Conservation (phyloP, 2,888 invertebrate genomes). For the Orthosia gracilis region DNA sequence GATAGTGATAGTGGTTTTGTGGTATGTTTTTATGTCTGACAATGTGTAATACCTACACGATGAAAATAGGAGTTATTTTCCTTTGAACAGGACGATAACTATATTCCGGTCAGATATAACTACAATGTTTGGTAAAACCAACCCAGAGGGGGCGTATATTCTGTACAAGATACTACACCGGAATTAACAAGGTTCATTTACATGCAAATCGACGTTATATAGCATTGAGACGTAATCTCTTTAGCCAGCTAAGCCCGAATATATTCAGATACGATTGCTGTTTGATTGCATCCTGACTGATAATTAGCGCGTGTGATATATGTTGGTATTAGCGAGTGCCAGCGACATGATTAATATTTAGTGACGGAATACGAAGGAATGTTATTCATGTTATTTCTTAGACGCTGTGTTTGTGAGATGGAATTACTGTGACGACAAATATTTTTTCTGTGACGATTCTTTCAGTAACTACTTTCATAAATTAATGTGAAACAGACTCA, state of each 20-base stretch:
- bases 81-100: background rate
- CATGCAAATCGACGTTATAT: conserved; percentile 73
- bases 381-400: conserved; percentile 7
- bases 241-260: conserved; percentile 66
- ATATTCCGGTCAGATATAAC: background rate
- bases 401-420: background rate
- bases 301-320: conserved; percentile 61
- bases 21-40: no score
- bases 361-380: conserved; percentile 4
- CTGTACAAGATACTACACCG: conserved; percentile 63
- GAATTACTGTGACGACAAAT: background rate
- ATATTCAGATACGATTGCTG: conserved; percentile 67
- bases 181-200: conserved; percentile 72
- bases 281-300: conserved; percentile 59
- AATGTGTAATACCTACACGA: background rate
- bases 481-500: background rate
- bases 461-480: background rate
- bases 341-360: conserved; percentile 41
- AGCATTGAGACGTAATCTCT: conserved; percentile 67
- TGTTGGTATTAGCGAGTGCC: conserved; percentile 24
- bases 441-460: background rate
- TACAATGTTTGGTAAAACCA: conserved; percentile 34
- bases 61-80: background rate
- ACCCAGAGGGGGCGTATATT: conserved; percentile 61
- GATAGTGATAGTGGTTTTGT: no score